Evolutionary conservation across 30 jellyfish, hydroid and myxozoan species (phyloP).

Genomic region (Hydractinia echinata): DNA sequence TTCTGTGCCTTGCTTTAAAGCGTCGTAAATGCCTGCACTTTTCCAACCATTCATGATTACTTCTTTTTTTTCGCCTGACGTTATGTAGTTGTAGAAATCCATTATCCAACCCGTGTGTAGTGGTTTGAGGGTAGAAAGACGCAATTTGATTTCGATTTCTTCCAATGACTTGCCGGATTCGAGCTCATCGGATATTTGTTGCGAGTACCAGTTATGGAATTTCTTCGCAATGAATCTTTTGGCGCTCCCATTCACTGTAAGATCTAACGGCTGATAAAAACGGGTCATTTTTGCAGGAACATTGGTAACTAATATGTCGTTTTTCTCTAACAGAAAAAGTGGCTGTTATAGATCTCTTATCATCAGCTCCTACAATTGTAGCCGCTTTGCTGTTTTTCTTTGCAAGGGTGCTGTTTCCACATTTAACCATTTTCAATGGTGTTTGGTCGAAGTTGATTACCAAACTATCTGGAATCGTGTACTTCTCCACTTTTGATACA

Average conservation of each 20-base stretch:
- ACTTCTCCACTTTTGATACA: no score
- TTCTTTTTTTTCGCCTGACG: conserved; percentile 6
- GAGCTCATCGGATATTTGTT: conserved; percentile 2
- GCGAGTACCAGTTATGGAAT: conserved; percentile 1
- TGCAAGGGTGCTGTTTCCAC: no score
- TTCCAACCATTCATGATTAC: conserved; percentile 2
- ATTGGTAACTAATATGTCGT: neutral
- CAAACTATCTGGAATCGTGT: no score
- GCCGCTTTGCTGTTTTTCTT: no score
- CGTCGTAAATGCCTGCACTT: conserved; percentile 6
- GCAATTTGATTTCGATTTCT: neutral
- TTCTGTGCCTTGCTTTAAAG: neutral
- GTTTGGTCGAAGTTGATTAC: no score
- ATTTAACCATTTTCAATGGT: no score
- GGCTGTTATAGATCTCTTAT: no score
- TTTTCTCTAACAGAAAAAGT: no score
- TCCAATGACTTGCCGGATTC: conserved; percentile 18
- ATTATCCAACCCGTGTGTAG: conserved; percentile 25
- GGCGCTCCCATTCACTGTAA: conserved; percentile 13
- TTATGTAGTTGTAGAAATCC: conserved; percentile 21
- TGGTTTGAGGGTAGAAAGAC: conserved; percentile 23
- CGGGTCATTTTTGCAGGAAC: conserved; percentile 10
- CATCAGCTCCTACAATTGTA: no score
- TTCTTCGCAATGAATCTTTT: conserved; percentile 14
- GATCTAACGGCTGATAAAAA: neutral